Percentiles rank a stretch among this genome's conserved stretches.
phyloP scores from a whole-genome alignment of 2,888 invertebrate species.

The Cheilosia pagana region DNA sequence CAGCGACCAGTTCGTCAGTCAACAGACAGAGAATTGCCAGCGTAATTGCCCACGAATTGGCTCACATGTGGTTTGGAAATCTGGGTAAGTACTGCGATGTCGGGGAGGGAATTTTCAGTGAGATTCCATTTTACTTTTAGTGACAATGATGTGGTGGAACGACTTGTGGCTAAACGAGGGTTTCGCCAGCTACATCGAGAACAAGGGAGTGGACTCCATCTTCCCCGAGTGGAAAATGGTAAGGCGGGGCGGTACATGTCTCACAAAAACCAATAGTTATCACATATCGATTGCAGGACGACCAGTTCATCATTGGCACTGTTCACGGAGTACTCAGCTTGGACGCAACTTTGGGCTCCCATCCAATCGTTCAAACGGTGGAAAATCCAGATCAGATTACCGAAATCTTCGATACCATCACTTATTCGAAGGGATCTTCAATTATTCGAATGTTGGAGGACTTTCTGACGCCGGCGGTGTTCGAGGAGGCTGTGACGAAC shows the following conservation, averaged over 20 bases:
- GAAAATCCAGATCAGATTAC: conserved; percentile 95
- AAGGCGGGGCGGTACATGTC: background rate
- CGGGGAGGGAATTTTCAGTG: background rate
- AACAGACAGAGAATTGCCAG: conserved; percentile 91
- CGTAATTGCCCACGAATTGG: conserved; percentile 96
- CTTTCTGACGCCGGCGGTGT: conserved; percentile 88
- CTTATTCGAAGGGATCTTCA: conserved; percentile 95
- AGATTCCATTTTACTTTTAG: conserved; percentile 82
- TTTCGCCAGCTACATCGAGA: conserved; percentile 96
- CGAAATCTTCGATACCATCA: conserved; percentile 95
- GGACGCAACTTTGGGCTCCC: conserved; percentile 93
- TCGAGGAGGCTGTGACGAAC: conserved; percentile 89
- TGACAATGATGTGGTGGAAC: conserved; percentile 97
- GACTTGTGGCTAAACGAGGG: conserved; percentile 97
- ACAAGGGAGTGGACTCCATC: conserved; percentile 88
- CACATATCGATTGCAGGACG: conserved; percentile 85
- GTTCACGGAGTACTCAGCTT: conserved; percentile 89
- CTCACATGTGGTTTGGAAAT: conserved; percentile 98
- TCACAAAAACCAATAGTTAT: background rate
- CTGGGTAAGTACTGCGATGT: conserved; percentile 85
- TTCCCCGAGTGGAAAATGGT: conserved; percentile 93
- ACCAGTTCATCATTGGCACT: conserved; percentile 89
- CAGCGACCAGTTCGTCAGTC: conserved; percentile 88
- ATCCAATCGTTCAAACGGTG: conserved; percentile 95
- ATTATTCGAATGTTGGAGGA: conserved; percentile 94